Conservation (phyloP, 2,113 vertebrate species). For the Syngnathoides biaculeatus region DNA sequence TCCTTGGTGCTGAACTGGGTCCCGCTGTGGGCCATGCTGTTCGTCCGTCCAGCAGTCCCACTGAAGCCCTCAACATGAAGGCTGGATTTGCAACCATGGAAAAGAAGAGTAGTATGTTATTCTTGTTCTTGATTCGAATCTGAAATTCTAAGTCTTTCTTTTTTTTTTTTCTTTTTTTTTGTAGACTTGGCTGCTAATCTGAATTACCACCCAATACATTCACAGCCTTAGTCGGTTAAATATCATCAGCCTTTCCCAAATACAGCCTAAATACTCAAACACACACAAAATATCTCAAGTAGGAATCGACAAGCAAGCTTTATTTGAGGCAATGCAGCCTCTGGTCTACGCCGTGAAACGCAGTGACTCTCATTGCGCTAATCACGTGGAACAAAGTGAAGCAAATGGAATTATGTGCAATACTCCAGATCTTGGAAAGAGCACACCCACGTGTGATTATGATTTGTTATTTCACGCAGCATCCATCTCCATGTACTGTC, state of each 20-base stretch:
- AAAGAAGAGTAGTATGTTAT: background rate
- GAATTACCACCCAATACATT: background rate
- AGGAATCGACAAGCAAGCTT: constrained; percentile 36
- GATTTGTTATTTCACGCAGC: constrained; percentile 32
- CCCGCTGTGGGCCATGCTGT: constrained; percentile 71
- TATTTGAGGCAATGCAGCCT: constrained; percentile 45
- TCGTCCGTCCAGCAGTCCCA: constrained; percentile 73
- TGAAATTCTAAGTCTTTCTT: no score
- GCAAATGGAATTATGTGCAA: constrained; percentile 46
- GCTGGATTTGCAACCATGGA: constrained; percentile 36
- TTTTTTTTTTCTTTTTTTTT: no score
- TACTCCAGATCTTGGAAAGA: constrained; percentile 36
- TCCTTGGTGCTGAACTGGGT: constrained; percentile 81
- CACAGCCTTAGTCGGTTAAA: background rate
- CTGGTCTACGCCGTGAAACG: constrained; percentile 30
- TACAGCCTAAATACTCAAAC: constrained; percentile 23
- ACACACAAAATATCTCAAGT: constrained; percentile 47
- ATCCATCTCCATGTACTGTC: constrained; percentile 21
- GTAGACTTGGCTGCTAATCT: background rate
- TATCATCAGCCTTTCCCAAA: background rate
- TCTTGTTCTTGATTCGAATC: background rate
- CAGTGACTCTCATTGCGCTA: constrained; percentile 22
- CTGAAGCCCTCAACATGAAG: constrained; percentile 65
- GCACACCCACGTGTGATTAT: constrained; percentile 33
- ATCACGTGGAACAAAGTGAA: constrained; percentile 46